Percentiles rank a stretch among this genome's conserved stretches.
These are phyloP conservation scores for Holothuria leucospilota DNA, from an alignment of 53 echinoderm and acorn worm species.

Conservation along the genomic window DNA sequence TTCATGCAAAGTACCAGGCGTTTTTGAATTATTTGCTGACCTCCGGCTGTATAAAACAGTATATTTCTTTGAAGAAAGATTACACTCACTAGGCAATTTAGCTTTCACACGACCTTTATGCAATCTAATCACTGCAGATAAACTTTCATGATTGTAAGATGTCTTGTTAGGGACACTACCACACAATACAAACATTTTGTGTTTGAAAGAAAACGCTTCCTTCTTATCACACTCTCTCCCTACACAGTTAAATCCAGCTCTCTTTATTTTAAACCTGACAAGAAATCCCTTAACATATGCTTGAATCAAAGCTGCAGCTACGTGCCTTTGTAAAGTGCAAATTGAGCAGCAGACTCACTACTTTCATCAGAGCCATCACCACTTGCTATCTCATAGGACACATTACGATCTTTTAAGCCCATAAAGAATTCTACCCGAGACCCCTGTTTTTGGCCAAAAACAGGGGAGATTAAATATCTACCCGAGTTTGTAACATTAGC, in stretches of 20 bases:
- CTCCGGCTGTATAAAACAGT: not conserved
- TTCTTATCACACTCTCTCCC: not conserved
- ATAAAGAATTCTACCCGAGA: too few relatives aligned
- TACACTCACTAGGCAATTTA: not conserved
- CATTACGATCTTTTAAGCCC: too few relatives aligned
- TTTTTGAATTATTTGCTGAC: too few relatives aligned
- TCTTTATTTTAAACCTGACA: not conserved
- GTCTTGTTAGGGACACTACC: not conserved
- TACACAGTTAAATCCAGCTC: too few relatives aligned
- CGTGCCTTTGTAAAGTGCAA: not conserved
- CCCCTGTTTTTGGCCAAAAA: too few relatives aligned
- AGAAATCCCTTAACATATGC: not conserved
- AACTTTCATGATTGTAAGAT: not conserved
- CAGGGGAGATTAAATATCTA: too few relatives aligned
- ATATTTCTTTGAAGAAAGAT: not conserved
- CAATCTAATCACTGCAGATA: not conserved
- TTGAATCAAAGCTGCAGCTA: not conserved
- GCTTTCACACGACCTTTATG: not conserved
- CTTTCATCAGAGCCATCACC: not conserved
- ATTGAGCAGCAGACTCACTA: not conserved
- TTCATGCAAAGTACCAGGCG: too few relatives aligned
- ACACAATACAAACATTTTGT: not conserved
- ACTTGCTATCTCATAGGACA: not conserved
- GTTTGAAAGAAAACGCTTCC: not conserved
- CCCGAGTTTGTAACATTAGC: too few relatives aligned